Evolutionary conservation across 92 coral and sea anemone species (phyloP), one percentile per base, ranked within the genome.

Genomic region (Umimayanthus chanpuru): DNA sequence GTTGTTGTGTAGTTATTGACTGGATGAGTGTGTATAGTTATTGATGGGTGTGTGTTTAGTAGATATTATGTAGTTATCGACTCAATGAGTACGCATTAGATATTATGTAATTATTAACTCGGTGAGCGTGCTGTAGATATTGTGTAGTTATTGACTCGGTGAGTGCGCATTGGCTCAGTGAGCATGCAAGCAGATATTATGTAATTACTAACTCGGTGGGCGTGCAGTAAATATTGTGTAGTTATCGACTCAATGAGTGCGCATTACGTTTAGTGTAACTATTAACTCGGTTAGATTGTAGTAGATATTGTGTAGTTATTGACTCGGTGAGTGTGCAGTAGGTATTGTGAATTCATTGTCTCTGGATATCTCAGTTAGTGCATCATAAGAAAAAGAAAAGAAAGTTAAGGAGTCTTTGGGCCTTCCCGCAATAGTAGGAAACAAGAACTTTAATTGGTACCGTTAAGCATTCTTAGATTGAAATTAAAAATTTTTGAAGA

Each of bases 321-420:
- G 38, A 73, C 91, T 15, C 85, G 80, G 76, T 11, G 39, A 28
- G 86, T 29, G 68, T 23, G 53, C n/a, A 29, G 84, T 58, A 26
- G 74, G 64, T 56, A 58, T 71, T 9, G 89, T 56, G 65, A 32
- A 32, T 32, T 32, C 36, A 32, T 32, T 32, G 36, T 32, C 36
- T 32, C 36, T 32, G 36, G 1, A 32, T 32, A 32, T 47, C 9
- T 47, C 50, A n/a, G n/a, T n/a, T n/a, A n/a, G n/a, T n/a, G n/a
- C n/a, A n/a, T n/a, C n/a, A n/a, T n/a, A n/a, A 10, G 49, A 10
- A 4, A 44, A 44, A 10, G 49, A 44, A 44, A 44, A 5, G 49
- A 44, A 44, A 44, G 49, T 44, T 5, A 1, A 7, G 6, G 49
- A 44, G 49, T 44, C 9, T 44, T 44, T 4, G 9, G 49, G 49